phyloP scores from a whole-genome alignment of 2,888 invertebrate genomes.

The Trilocha varians region DNA sequence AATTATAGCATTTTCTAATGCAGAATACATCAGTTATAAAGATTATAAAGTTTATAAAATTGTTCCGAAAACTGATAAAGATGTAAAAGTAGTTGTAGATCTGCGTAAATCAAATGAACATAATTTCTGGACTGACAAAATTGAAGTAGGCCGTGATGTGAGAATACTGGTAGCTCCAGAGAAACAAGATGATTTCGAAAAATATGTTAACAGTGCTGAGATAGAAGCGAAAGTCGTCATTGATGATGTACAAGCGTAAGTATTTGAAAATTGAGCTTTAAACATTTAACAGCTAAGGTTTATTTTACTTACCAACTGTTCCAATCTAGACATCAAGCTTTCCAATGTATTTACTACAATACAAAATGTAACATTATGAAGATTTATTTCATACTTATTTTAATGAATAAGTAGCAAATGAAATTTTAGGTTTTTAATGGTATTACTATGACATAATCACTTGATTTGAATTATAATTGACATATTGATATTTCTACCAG shows the following conservation, averaged over 20 bases:
- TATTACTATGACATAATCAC: too few relatives aligned
- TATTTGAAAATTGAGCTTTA: too few relatives aligned
- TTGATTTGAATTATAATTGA: too few relatives aligned
- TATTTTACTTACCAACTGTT: too few relatives aligned
- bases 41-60: conserved; percentile 73
- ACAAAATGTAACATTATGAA: too few relatives aligned
- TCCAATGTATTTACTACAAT: too few relatives aligned
- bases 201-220: conserved; percentile 19
- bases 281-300: too few relatives aligned
- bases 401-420: too few relatives aligned
- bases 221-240: conserved; percentile 23
- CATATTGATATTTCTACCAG: too few relatives aligned
- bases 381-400: too few relatives aligned
- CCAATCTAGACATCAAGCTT: too few relatives aligned
- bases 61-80: conserved; percentile 44
- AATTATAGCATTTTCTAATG: neutral
- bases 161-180: conserved; percentile 33
- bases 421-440: too few relatives aligned
- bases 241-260: conserved; percentile 37
- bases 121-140: conserved; percentile 41
- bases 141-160: conserved; percentile 34
- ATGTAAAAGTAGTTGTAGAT: conserved; percentile 56
- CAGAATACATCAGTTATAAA: conserved; percentile 46
- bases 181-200: conserved; percentile 22
- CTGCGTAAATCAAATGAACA: conserved; percentile 39